Conservation (phyloP, 2,797 vertebrate genomes). For the Pyrocephalus nanus region DNA sequence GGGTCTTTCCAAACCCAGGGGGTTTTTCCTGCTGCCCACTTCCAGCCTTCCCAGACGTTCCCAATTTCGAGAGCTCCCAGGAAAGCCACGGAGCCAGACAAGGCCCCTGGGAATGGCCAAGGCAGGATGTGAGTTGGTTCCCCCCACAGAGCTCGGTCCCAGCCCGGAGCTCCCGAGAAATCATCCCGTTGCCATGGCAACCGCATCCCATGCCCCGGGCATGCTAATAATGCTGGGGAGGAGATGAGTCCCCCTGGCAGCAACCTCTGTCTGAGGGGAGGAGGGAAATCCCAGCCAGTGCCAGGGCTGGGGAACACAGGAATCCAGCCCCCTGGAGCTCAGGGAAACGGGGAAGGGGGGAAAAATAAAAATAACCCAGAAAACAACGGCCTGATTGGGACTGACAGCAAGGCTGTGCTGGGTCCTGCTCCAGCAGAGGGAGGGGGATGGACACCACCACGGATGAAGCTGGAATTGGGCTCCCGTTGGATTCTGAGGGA, state of each 20-base stretch:
- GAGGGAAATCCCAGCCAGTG: not conserved
- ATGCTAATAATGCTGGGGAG: not conserved
- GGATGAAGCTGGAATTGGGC: not conserved
- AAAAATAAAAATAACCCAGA: not conserved
- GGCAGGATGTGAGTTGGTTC: not conserved
- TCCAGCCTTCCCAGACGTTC: not conserved
- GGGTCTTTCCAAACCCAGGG: not conserved
- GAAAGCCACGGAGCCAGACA: accelerated
- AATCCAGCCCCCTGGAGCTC: not conserved
- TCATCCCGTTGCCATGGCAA: conserved; percentile 75
- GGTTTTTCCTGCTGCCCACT: not conserved
- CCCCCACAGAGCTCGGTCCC: not conserved
- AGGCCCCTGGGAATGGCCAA: not conserved
- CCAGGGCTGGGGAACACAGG: not conserved
- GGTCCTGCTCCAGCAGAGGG: not conserved
- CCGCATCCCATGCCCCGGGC: conserved; percentile 68
- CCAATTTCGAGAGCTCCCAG: not conserved
- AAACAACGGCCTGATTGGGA: accelerated
- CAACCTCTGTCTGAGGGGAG: not conserved
- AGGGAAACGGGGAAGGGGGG: not conserved
- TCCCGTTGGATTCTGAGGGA: not conserved
- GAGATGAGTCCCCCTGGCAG: not conserved
- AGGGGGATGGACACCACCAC: not conserved
- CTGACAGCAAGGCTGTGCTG: accelerated
- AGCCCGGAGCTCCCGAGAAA: not conserved